These are phyloP conservation scores for Takifugu bimaculatus DNA, from an alignment of 2,113 vertebrate species.

Conservation along the genomic window DNA sequence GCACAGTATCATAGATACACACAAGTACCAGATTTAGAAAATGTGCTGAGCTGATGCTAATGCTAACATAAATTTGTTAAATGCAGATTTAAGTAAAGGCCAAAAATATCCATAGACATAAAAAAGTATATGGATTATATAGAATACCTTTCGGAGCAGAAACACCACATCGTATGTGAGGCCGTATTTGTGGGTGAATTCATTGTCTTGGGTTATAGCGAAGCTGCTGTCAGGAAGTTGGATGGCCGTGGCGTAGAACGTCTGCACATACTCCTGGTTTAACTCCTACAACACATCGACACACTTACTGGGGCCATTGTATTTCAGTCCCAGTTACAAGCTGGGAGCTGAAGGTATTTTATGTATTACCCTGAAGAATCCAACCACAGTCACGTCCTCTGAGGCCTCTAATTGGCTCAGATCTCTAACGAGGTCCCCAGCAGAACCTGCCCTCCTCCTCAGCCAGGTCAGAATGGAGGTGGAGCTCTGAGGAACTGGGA, in stretches of 20 bases:
- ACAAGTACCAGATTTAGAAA: neutral
- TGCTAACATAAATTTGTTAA: too few species aligned
- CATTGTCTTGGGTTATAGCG: conserved; percentile 66
- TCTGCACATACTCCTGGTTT: conserved; percentile 61
- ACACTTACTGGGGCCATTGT: neutral
- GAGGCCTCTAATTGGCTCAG: conserved; percentile 67
- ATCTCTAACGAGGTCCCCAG: conserved; percentile 74
- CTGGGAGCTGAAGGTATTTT: neutral
- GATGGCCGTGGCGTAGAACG: conserved; percentile 76
- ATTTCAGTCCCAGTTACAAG: neutral
- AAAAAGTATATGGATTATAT: too few species aligned
- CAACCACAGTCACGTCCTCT: conserved; percentile 80
- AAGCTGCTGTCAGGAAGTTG: conserved; percentile 84
- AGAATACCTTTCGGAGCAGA: conserved; percentile 82
- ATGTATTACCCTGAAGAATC: conserved; percentile 85
- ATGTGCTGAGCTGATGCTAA: too few species aligned
- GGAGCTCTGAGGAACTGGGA: conserved; percentile 79
- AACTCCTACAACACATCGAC: conserved; percentile 74
- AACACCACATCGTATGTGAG: conserved; percentile 74
- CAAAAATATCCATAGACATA: too few species aligned
- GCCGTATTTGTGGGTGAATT: conserved; percentile 64
- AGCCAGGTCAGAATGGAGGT: conserved; percentile 85
- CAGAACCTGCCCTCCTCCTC: conserved; percentile 80
- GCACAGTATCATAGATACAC: conserved; percentile 11
- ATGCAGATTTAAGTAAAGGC: too few species aligned